Evolutionary conservation across 1,140 invertebrate species (phyloP), one percentile per base, ranked within the genome.

Genomic region (Rhizoglyphus robini): DNA sequence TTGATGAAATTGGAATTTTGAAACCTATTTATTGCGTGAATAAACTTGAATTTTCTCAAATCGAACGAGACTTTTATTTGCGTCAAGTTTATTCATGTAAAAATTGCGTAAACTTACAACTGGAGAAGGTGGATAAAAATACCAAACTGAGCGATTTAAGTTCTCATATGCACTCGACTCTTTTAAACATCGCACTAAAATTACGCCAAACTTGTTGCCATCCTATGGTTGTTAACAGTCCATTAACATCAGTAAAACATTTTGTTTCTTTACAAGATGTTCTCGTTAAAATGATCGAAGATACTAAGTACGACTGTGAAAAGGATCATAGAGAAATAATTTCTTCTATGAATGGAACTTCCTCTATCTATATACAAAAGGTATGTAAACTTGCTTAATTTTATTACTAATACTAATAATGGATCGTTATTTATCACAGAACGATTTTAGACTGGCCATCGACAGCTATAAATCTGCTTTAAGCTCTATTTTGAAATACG

Each of bases 231-330:
- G 31, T 64, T 8, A 48, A 30, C 32, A 23, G 47, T 58, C 71
- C 68, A 84, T 32, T n/a, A n/a, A n/a, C 75, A 80, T 2, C 71
- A 83, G 1, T 77, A 80, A 30, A 82, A 81, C 67, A 76, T 84
- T 72, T 84, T 46, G n/a, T 18, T 46, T 60, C 82, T 1, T 85
- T 88, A 78, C 81, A 86, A 67, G 81, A 87, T 64, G 72, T 88
- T 1, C 69, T 87, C 46, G 76, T 79, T 5, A 80, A 82, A 51
- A 74, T 88, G 20, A 84, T 84, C 47, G 79, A 81, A 54, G 84
- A 82, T 71, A 82, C 83, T 15, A 79, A 79, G 63, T 66, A 74
- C 13, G 83, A 87, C 69, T 81, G 82, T 72, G 84, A 86, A 73
- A 82, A 84, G 60, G 76, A 79, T 66, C 78, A 88, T 64, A 75